A percentile compares a stretch with the other conserved stretches of the same genome.
Evolutionary conservation across 2,113 vertebrate genomes (phyloP).

Genomic region (Butorides virescens): DNA sequence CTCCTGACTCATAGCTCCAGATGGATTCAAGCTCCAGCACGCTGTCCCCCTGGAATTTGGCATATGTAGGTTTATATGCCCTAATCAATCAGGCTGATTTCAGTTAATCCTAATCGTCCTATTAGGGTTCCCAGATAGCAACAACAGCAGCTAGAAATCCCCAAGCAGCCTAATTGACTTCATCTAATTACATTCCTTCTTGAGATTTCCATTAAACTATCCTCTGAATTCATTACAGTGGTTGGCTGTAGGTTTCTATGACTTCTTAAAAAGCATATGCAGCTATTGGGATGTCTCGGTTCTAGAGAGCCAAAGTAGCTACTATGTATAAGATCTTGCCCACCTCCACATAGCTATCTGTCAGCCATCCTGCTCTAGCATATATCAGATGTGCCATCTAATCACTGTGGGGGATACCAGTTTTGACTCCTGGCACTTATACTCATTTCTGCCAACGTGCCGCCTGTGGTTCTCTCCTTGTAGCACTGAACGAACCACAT

Average conservation of each 20-base stretch:
- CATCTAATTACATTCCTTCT: slow-evolving; percentile 74
- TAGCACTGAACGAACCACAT: not conserved
- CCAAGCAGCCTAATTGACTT: slow-evolving; percentile 74
- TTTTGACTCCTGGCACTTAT: slow-evolving; percentile 46
- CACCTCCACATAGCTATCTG: slow-evolving; percentile 18
- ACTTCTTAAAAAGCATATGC: not conserved
- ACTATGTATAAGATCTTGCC: not conserved
- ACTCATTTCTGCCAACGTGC: not conserved
- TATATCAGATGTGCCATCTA: slow-evolving; percentile 40
- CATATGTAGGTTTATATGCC: slow-evolving; percentile 55
- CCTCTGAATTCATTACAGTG: slow-evolving; percentile 55
- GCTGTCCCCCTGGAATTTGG: slow-evolving; percentile 26
- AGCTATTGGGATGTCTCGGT: not conserved
- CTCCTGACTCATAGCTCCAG: slow-evolving; percentile 60
- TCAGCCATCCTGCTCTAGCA: not conserved
- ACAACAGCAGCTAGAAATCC: slow-evolving; percentile 68
- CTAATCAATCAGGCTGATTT: slow-evolving; percentile 73
- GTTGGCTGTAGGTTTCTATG: slow-evolving; percentile 37
- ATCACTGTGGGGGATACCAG: slow-evolving; percentile 1
- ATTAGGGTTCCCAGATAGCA: slow-evolving; percentile 71
- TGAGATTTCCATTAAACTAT: slow-evolving; percentile 66
- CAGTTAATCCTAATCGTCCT: slow-evolving; percentile 75
- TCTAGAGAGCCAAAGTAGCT: not conserved
- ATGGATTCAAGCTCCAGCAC: slow-evolving; percentile 56
- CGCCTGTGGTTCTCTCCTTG: not conserved